Evolutionary conservation across 2,113 vertebrate genomes (phyloP), one percentile per base, ranked within the genome.

Genomic region (Aythya baeri): DNA sequence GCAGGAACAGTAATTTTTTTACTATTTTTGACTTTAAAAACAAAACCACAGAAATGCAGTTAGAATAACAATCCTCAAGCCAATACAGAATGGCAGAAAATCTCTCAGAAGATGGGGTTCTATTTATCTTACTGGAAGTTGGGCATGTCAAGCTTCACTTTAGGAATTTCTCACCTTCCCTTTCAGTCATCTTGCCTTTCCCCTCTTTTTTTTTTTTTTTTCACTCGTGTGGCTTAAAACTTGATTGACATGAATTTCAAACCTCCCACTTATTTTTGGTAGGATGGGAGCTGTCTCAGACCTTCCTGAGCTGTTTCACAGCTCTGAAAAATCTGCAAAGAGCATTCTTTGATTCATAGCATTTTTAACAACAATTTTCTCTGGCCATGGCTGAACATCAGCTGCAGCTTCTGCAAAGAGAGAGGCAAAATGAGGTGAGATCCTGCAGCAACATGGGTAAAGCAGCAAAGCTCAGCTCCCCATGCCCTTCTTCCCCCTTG

Each of bases 401-500:
- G 31, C 49, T 2, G 1, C 25, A 62, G 67, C 31, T 79, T 55
- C 63, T 89, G 62, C 66, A 65, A 23, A 73, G 54, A 20, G 38
- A 25, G 5, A 22, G 36, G 62, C 55, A 44, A 22, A 29, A 41
- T 32, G 38, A 41, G 23, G 3, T 55, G 58, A 36, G 49, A n/a
- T 68, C 18, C 49, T 84, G 11, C 57, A 78, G 52, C 4, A 0
- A 46, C 31, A 16, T 4, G 9, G 18, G 27, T 4, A 27, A 31
- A 61, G 52, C 62, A 44, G 81, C 32, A 62, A 25, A 82, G 22
- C 38, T 46, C n/a, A 31, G 41, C 27, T 84, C 31, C 23, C 5
- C 1, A 1, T 7, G 5, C 49, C 13, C 38, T 72, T 44, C 62
- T n/a, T 46, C 14, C 0, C 0, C 25, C 38, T 12, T 4, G 2